phyloP scores from a whole-genome alignment of 2,113 vertebrate species.

The Pipa parva region DNA sequence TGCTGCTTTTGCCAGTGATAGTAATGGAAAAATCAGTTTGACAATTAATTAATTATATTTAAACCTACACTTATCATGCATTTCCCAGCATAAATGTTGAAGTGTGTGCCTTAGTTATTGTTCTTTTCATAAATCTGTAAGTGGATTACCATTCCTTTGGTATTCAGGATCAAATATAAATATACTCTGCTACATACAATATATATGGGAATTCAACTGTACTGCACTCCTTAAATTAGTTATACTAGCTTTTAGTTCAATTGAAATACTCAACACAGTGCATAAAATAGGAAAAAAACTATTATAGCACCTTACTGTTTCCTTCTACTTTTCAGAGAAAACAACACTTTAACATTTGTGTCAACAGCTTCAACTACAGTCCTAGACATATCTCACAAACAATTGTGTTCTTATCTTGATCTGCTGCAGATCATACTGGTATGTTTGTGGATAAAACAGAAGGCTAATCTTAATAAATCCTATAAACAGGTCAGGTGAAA shows the following conservation, averaged over 20 bases:
- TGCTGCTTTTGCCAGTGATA: slow-evolving; percentile 55
- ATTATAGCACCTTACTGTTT: no score
- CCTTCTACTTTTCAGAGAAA: no score
- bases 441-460: no score
- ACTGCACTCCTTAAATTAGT: not conserved
- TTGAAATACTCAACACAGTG: not conserved
- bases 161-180: slow-evolving; percentile 2
- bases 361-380: no score
- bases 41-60: slow-evolving; percentile 61
- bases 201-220: not conserved
- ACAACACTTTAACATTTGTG: no score
- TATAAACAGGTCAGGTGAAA: no score
- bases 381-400: no score
- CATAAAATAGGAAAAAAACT: not conserved
- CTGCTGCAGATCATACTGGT: no score
- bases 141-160: slow-evolving; percentile 7
- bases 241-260: not conserved
- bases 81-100: slow-evolving; percentile 48
- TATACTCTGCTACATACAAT: not conserved
- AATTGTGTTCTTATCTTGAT: no score
- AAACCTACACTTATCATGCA: slow-evolving; percentile 52
- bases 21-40: slow-evolving; percentile 60
- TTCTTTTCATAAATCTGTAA: slow-evolving; percentile 28
- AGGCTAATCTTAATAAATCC: no score
- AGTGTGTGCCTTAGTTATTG: slow-evolving; percentile 23